phyloP scores from a whole-genome alignment of 2,797 vertebrate genomes.

The Chaunax sp. region DNA sequence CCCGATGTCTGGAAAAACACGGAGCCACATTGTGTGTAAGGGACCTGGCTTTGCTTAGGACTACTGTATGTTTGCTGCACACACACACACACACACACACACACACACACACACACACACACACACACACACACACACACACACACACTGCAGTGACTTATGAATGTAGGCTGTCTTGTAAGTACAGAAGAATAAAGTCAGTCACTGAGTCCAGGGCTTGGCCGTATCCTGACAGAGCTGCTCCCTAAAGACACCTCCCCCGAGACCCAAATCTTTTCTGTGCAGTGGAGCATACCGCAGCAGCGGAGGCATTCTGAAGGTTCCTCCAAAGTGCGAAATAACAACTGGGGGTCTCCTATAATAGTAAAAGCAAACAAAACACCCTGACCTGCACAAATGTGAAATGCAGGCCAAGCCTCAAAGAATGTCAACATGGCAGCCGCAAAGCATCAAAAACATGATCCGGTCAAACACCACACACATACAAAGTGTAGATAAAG shows the following conservation, averaged over 20 bases:
- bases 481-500: conserved; percentile 59
- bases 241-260: conserved; percentile 50
- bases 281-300: conserved; percentile 56
- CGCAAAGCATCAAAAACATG: conserved; percentile 64
- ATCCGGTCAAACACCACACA: conserved; percentile 38
- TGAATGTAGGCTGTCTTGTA: conserved; percentile 35
- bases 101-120: conserved; percentile 44
- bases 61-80: conserved; percentile 51
- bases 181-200: conserved; percentile 30
- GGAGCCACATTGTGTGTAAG: conserved; percentile 24
- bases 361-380: conserved; percentile 78
- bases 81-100: conserved; percentile 43
- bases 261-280: conserved; percentile 39
- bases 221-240: conserved; percentile 34
- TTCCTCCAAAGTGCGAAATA: conserved; percentile 77
- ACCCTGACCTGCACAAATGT: conserved; percentile 69
- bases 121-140: conserved; percentile 36
- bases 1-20: conserved; percentile 50
- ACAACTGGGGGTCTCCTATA: conserved; percentile 75
- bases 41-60: conserved; percentile 43
- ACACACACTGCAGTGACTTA: conserved; percentile 30
- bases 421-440: conserved; percentile 80
- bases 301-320: conserved; percentile 62
- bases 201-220: conserved; percentile 30
- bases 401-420: conserved; percentile 69